These are phyloP conservation scores for Nematostella vectensis DNA, from an alignment of 92 coral and sea anemone genomes.

Conservation along the genomic window DNA sequence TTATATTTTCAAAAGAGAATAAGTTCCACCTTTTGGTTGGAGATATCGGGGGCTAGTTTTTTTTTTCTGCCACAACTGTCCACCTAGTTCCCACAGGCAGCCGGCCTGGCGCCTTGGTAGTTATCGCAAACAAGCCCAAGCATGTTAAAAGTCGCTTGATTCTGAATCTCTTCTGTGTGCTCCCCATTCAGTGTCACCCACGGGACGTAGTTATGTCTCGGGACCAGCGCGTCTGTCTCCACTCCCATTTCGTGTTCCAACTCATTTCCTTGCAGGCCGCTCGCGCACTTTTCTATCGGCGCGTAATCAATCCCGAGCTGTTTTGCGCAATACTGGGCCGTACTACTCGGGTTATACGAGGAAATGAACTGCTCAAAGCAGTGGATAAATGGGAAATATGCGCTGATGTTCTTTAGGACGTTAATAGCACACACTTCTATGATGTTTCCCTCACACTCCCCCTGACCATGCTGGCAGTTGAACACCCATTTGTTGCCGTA, in stretches of 20 bases:
- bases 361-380: conserved; percentile 64
- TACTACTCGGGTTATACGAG: conserved; percentile 20
- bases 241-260: conserved; percentile 69
- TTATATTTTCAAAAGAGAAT: background rate
- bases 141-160: conserved; percentile 31
- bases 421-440: conserved; percentile 61
- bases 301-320: conserved; percentile 42
- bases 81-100: conserved; percentile 18
- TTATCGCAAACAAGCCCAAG: conserved; percentile 41
- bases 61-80: background rate
- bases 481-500: conserved; percentile 50
- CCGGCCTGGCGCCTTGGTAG: conserved; percentile 58
- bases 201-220: conserved; percentile 56
- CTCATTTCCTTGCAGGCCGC: conserved; percentile 39
- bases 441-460: conserved; percentile 58
- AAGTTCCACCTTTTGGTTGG: no score
- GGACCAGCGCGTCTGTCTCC: conserved; percentile 50
- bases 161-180: conserved; percentile 53
- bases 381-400: conserved; percentile 44
- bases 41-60: no score
- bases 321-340: conserved; percentile 50
- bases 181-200: conserved; percentile 73
- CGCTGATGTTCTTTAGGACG: conserved; percentile 31
- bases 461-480: conserved; percentile 62
- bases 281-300: conserved; percentile 42